Percentiles rank a stretch among this genome's conserved stretches.
Conservation (phyloP, 2,797 vertebrate species). For the Sylvia borin region DNA sequence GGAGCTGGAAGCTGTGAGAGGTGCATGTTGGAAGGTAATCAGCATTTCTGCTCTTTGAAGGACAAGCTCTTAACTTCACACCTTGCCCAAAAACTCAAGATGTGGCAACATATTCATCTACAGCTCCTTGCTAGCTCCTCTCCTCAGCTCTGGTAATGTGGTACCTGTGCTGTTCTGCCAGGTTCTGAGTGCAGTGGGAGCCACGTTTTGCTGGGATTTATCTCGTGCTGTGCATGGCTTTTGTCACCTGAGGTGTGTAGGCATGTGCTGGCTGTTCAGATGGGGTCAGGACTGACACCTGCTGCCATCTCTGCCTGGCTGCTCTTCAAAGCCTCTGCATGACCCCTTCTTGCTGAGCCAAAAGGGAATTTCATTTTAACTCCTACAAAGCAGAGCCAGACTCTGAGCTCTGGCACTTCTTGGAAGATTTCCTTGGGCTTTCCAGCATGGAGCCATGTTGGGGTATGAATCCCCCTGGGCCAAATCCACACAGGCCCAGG, state of each 20-base stretch:
- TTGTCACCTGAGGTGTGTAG: neutral
- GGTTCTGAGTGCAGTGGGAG: neutral
- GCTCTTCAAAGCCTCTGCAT: neutral
- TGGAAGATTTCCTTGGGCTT: neutral
- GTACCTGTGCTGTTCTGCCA: rapidly evolving
- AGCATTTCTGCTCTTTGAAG: neutral
- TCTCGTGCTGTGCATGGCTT: rapidly evolving
- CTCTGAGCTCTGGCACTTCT: neutral
- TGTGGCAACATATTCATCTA: neutral
- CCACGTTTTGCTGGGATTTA: rapidly evolving
- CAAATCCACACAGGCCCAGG: no score
- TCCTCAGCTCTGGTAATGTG: neutral
- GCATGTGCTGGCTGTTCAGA: neutral
- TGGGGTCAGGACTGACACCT: neutral
- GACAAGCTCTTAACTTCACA: neutral
- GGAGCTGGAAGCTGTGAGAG: neutral
- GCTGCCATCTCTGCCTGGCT: neutral
- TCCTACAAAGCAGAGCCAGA: neutral
- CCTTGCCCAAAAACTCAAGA: neutral
- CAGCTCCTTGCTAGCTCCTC: neutral
- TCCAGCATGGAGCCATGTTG: neutral
- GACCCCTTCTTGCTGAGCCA: neutral
- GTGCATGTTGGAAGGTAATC: neutral
- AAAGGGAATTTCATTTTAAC: neutral
- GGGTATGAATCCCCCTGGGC: no score